phyloP scores from a whole-genome alignment of 2,888 invertebrate genomes.

The Byasa hedistus region DNA sequence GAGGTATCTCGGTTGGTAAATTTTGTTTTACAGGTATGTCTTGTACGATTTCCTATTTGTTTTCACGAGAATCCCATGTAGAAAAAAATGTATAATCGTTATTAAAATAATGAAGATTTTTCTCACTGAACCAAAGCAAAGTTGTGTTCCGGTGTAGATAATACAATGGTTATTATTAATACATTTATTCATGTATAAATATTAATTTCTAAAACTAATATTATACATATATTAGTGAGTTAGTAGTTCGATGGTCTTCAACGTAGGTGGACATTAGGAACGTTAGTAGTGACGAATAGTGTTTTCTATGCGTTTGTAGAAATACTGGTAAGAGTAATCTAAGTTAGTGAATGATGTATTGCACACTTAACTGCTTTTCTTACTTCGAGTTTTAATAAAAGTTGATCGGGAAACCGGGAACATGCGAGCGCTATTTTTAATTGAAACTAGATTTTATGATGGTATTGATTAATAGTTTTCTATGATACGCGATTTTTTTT shows the following conservation, averaged over 20 bases:
- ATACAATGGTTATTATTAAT: background rate
- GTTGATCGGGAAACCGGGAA: conserved; percentile 63
- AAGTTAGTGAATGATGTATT: conserved; percentile 64
- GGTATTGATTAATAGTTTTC: conserved; percentile 12
- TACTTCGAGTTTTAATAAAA: conserved; percentile 69
- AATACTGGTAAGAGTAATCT: conserved; percentile 54
- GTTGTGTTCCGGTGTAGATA: background rate
- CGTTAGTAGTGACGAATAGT: background rate
- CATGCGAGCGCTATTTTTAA: conserved; percentile 56
- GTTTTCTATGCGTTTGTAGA: background rate
- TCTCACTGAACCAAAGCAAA: background rate
- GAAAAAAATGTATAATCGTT: background rate
- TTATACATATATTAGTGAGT: background rate
- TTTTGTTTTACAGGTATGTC: no score
- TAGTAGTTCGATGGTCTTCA: background rate
- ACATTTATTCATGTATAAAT: background rate
- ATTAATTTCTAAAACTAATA: background rate
- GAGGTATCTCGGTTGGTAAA: background rate
- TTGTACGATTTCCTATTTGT: background rate
- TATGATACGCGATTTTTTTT: background rate
- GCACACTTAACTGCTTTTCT: conserved; percentile 70
- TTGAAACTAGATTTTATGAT: conserved; percentile 47
- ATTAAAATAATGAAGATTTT: background rate
- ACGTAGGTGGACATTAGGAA: background rate
- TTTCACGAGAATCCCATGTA: background rate